Base-by-base conservation (phyloP, 2,797 vertebrate species). In the Bucorvus abyssinicus region DNA sequence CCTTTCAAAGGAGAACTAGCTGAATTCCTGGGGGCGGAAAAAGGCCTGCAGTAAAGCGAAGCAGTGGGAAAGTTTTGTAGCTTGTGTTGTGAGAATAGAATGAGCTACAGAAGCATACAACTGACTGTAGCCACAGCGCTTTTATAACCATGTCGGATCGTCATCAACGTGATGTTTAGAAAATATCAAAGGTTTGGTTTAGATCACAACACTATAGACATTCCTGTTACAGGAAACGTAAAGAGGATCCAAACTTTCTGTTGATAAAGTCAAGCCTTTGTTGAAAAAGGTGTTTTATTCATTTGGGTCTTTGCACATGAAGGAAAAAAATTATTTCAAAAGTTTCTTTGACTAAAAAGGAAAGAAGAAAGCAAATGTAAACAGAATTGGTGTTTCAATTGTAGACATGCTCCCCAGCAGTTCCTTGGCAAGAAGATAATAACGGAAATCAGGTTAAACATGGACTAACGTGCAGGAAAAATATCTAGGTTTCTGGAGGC, bases 361-460 rank as follows among this genome's bases (percentile, higher is more conserved):
- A 87, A 83, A 68, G 21, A 89, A 79, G 59, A 84, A 81, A 81
- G 55, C 12, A 27, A 94, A 82, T 36, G 50, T 93, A 95, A 97
- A 93, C 67, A 95, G 61, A 97, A 91, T 64, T 81, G 38, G n/a
- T 61, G 68, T 77, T 49, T 73, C 70, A 57, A 53, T 21, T 87
- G 63, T 40, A 81, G 64, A 79, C 65, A n/a, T 3, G 10, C 26
- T 83, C 45, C 53, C 32, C 45, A 73, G 87, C 59, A 77, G 50
- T 34, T 84, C 45, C 69, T 71, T 81, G 60, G 60, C 59, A 94
- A 68, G 74, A 80, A 67, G 27, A 70, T 47, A 83, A 42, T 47
- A 59, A 53, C 13, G 68, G 53, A 84, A 96, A 90, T n/a, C 14
- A 84, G 93, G 94, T 64, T 69, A 52, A 78, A 83, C 7, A 2